Percentiles rank a stretch among this genome's conserved stretches.
phyloP scores from a whole-genome alignment of 2,888 invertebrate genomes.

The Nomada fucata region DNA sequence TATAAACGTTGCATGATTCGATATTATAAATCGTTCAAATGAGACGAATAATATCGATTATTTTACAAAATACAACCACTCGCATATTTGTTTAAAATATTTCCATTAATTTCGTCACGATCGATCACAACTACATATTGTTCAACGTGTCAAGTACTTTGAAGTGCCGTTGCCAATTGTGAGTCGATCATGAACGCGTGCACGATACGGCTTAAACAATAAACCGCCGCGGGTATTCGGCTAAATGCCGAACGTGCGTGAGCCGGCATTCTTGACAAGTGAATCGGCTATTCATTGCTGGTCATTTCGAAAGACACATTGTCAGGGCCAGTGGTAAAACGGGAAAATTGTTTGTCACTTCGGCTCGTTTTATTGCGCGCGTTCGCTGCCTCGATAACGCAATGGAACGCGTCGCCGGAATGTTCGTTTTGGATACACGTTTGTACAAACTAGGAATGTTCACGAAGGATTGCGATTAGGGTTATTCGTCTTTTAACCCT shows the following conservation, averaged over 20 bases:
- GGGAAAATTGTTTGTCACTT: conserved; percentile 57
- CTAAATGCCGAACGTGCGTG: conserved; percentile 28
- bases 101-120: too few relatives aligned
- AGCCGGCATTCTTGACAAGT: conserved; percentile 33
- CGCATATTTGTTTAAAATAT: too few relatives aligned
- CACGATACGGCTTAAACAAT: not conserved
- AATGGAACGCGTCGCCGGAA: conserved; percentile 51
- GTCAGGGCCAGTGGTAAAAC: conserved; percentile 43
- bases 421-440: conserved; percentile 35
- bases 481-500: too few relatives aligned
- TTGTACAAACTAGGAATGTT: conserved; percentile 14
- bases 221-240: not conserved
- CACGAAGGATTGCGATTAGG: not conserved
- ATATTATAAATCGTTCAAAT: too few relatives aligned
- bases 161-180: not conserved
- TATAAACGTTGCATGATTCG: too few relatives aligned
- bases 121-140: not conserved
- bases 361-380: conserved; percentile 52
- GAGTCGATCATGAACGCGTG: not conserved
- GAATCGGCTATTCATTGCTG: conserved; percentile 50
- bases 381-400: conserved; percentile 50
- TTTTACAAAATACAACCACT: too few relatives aligned
- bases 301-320: conserved; percentile 59
- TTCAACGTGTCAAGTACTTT: too few relatives aligned
- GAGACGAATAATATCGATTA: too few relatives aligned